phyloP scores from a whole-genome alignment of 2,113 vertebrate species.

The Cavia porcellus region DNA sequence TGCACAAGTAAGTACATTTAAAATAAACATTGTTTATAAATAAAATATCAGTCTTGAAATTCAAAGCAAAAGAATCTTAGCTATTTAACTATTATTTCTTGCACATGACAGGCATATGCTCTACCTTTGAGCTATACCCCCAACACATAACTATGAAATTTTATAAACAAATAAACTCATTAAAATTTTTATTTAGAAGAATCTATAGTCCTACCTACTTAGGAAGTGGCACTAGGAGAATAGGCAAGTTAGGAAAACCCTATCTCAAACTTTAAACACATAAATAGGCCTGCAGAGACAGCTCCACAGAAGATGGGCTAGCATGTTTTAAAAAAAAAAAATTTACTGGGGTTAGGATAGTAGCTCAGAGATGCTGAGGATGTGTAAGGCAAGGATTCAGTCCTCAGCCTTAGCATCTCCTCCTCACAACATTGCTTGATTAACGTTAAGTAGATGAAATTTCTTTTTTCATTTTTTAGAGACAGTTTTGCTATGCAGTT shows the following conservation, averaged over 20 bases:
- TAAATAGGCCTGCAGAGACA: background rate
- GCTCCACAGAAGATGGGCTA: background rate
- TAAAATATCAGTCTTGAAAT: background rate
- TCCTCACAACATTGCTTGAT: background rate
- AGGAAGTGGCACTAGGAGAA: background rate
- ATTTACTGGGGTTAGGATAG: background rate
- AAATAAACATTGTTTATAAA: background rate
- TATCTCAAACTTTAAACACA: background rate
- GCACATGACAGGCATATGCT: background rate
- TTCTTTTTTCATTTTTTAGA: too few relatives aligned
- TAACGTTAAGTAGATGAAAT: background rate
- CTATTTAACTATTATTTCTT: slow-evolving; percentile 11
- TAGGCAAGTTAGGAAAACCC: background rate
- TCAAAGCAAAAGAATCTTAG: background rate
- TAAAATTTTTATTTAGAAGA: slow-evolving; percentile 17
- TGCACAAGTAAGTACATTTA: background rate
- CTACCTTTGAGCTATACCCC: background rate
- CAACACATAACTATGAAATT: background rate
- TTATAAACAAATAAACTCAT: slow-evolving; percentile 27
- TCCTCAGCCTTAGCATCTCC: background rate
- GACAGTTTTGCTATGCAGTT: too few relatives aligned
- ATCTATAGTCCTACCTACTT: background rate
- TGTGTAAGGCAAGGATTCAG: background rate
- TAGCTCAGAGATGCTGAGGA: background rate
- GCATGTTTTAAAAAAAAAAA: background rate